Conservation (phyloP, 2,113 vertebrate species). For the Hemiscyllium ocellatum region DNA sequence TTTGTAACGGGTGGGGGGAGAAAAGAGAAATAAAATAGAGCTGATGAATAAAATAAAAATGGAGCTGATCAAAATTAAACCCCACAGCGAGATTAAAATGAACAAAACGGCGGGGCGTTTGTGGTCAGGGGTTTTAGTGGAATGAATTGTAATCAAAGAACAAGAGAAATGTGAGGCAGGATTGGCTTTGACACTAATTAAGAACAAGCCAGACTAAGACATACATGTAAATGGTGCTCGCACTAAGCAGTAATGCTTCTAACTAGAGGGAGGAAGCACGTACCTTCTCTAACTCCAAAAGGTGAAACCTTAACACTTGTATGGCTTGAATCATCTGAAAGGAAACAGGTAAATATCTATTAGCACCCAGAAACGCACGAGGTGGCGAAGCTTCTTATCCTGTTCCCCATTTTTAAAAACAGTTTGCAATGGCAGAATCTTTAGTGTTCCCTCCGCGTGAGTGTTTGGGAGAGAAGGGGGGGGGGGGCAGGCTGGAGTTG, state of each 20-base stretch:
- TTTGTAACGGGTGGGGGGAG: neutral
- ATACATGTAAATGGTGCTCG: conserved; percentile 79
- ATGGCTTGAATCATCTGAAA: conserved; percentile 98
- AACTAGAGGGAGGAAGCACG: conserved; percentile 41
- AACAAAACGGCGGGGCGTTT: conserved; percentile 64
- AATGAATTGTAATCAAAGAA: conserved; percentile 91
- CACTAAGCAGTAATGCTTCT: neutral
- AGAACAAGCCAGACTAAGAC: conserved; percentile 75
- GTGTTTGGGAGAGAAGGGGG: neutral
- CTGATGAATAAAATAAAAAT: neutral
- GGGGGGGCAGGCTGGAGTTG: neutral
- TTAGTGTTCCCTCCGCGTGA: neutral
- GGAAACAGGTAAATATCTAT: neutral
- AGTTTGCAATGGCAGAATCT: neutral
- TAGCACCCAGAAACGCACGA: neutral
- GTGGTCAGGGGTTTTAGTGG: conserved; percentile 71
- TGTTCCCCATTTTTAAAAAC: neutral
- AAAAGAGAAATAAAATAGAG: conserved; percentile 25
- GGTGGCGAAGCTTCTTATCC: too few species aligned
- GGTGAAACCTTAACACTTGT: conserved; percentile 99
- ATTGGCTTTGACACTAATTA: conserved; percentile 98
- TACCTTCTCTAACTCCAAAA: conserved; percentile 99
- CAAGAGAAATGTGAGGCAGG: conserved; percentile 79
- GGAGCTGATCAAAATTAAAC: conserved; percentile 42
- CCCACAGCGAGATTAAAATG: conserved; percentile 55